These are phyloP conservation scores for Ruditapes philippinarum DNA, from an alignment of 1,140 invertebrate genomes.

Conservation along the genomic window DNA sequence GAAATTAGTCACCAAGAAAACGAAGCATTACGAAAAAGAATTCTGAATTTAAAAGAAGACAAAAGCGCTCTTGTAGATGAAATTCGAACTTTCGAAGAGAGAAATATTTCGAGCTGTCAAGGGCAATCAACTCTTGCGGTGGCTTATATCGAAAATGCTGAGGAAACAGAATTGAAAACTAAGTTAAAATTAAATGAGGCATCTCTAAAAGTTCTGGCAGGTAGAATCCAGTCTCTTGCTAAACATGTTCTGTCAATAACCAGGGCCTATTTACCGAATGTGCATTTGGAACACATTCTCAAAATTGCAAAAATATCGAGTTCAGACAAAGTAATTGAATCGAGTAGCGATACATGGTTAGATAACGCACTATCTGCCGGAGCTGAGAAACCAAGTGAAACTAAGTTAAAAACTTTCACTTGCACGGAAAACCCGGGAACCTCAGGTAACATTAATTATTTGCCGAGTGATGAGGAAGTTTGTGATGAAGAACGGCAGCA, in stretches of 20 bases:
- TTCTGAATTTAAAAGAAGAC: conserved; percentile 75
- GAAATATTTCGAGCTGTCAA: background rate
- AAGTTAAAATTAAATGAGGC: conserved; percentile 25
- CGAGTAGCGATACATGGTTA: background rate
- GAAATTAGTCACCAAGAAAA: conserved; percentile 91
- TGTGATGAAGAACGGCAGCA: conserved; percentile 37
- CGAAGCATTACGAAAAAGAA: conserved; percentile 76
- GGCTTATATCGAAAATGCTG: conserved; percentile 34
- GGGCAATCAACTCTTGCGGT: conserved; percentile 10
- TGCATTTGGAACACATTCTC: conserved; percentile 17
- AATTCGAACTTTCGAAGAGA: conserved; percentile 87
- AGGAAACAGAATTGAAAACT: background rate
- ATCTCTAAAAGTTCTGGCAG: background rate
- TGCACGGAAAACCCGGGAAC: background rate
- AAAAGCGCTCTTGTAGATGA: conserved; percentile 86
- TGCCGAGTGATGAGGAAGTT: conserved; percentile 46
- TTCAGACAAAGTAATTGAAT: conserved; percentile 46
- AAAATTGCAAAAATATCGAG: conserved; percentile 49
- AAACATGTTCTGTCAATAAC: conserved; percentile 38
- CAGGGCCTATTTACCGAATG: conserved; percentile 17
- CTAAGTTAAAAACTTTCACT: background rate
- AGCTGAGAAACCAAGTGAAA: conserved; percentile 14
- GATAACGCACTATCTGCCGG: background rate
- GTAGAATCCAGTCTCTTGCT: conserved; percentile 50
- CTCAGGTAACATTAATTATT: conserved; percentile 44